Base-by-base conservation (phyloP, 2,113 vertebrate species). In the Phoenicopterus ruber region DNA sequence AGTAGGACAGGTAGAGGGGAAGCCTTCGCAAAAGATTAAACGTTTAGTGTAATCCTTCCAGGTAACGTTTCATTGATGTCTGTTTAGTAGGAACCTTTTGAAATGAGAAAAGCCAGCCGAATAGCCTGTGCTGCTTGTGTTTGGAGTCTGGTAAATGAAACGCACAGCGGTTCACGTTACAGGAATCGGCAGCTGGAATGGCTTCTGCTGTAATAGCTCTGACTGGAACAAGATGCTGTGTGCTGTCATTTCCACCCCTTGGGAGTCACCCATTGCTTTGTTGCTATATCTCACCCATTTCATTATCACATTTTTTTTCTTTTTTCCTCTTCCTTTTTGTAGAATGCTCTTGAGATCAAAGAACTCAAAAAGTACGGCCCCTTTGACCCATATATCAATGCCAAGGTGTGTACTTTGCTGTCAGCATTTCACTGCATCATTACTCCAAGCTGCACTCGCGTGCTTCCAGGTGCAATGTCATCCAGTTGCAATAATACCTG, bases 361-460 rank as follows among this genome's bases (percentile, higher is more conserved):
- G 99, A 99, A 99, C 98, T 99, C 99, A 99, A 99, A 99, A 99
- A 99, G 99, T 99, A 99, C 98, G 99, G 99, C 98, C 99, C 99
- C 97, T 99, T 99, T 99, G 99, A 99, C 98, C 99, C 99, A 97
- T 99, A 99, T 99, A 99, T 99, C 99, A 99, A 99, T 98, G 99
- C 99, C 99, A 99, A 99, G 99, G 99, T 99, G 99, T 99, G 99
- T 99, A 99, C 99, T 97, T 97, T 93, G 97, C 96, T 97, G 97
- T 91, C 97, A 98, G 97, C 96, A 96, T 97, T 94, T 97, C 97
- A 96, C 97, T 93, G 96, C 96, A 95, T 98, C 97, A 55, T 94
- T 82, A 82, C 91, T 98, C 93, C 97, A 80, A 57, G 94, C 97
- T 96, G 92, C 93, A 71, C 96, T 93, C 79, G 83, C 57, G 61